Percentiles rank a stretch among this genome's conserved stretches.
Conservation (phyloP, 2,797 vertebrate species). For the Phaenicophaeus curvirostris region DNA sequence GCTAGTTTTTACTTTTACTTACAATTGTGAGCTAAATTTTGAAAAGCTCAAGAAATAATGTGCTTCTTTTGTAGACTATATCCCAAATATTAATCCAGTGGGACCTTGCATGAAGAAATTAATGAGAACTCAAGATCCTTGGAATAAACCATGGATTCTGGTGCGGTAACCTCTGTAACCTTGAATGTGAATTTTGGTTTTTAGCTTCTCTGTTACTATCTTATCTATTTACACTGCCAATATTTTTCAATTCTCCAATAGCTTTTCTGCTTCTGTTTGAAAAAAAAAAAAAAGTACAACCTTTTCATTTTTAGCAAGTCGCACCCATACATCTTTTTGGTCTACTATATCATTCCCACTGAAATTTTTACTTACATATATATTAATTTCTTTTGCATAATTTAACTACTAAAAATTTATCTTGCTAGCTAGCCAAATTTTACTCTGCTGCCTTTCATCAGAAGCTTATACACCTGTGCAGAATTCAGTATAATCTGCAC, state of each 20-base stretch:
- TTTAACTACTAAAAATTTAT: background rate
- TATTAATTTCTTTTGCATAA: background rate
- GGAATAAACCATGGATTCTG: background rate
- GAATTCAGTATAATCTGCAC: background rate
- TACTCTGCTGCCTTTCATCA: background rate
- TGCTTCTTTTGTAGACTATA: background rate
- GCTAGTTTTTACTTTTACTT: background rate
- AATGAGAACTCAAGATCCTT: background rate
- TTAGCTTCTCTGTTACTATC: background rate
- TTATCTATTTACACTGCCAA: background rate
- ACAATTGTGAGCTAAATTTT: background rate
- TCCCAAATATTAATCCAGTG: background rate
- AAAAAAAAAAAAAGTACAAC: too few species aligned
- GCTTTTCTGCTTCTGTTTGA: background rate
- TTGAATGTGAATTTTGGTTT: background rate
- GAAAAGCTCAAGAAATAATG: background rate
- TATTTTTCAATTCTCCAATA: background rate
- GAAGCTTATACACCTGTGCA: background rate
- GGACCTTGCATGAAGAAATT: background rate
- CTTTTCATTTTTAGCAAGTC: background rate
- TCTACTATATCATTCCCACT: fast-evolving
- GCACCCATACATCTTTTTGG: background rate
- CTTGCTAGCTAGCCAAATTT: background rate
- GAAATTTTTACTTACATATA: background rate
- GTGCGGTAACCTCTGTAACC: background rate